phyloP scores from a whole-genome alignment of 2,888 invertebrate species.

The Odiellus spinosus region DNA sequence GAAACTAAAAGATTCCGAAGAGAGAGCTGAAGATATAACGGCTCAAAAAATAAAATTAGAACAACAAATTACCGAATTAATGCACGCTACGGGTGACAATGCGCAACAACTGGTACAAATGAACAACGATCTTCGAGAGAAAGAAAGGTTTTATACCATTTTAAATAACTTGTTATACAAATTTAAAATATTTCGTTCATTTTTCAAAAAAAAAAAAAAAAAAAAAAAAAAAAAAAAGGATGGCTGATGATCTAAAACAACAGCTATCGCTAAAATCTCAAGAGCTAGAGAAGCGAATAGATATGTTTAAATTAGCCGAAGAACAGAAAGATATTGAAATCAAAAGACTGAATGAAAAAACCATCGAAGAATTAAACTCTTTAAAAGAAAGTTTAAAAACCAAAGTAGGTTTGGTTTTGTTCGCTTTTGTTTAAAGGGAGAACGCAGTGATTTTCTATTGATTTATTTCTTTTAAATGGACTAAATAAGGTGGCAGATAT shows the following conservation, averaged over 20 bases:
- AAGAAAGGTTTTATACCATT: not conserved
- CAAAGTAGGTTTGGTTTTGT: too few relatives aligned
- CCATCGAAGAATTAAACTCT: too few relatives aligned
- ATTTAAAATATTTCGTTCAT: not conserved
- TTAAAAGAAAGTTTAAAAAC: too few relatives aligned
- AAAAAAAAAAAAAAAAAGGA: not conserved
- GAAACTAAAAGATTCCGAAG: slow-evolving; percentile 9
- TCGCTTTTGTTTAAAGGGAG: too few relatives aligned
- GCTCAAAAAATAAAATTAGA: slow-evolving; percentile 11
- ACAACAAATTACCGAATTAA: slow-evolving; percentile 8
- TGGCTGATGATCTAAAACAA: not conserved
- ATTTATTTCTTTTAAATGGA: too few relatives aligned
- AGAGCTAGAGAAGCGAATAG: too few relatives aligned
- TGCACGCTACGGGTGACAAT: slow-evolving; percentile 20
- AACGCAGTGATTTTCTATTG: too few relatives aligned
- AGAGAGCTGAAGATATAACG: slow-evolving; percentile 7
- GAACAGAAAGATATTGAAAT: too few relatives aligned
- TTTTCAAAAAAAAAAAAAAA: not conserved
- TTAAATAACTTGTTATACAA: not conserved
- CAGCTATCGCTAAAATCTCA: too few relatives aligned
- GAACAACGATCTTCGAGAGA: not conserved
- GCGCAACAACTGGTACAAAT: not conserved
- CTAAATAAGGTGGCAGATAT: too few relatives aligned
- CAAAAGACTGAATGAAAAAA: too few relatives aligned
- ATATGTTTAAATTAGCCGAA: too few relatives aligned